Base-by-base conservation (phyloP, 1,140 invertebrate species). In the Venustaconcha ellipsiformis region DNA sequence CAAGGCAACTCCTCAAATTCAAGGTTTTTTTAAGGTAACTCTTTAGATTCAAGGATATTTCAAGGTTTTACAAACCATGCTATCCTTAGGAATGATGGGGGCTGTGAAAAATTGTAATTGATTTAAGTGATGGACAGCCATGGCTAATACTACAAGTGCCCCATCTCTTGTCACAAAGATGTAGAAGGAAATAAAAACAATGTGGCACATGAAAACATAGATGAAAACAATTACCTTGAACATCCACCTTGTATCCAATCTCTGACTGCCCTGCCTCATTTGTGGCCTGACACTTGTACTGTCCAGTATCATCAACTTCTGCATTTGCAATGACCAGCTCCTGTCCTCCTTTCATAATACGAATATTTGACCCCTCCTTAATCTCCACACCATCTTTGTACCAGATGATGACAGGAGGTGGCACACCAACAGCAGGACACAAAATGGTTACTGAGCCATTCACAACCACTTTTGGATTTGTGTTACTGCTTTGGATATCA, bases 221-320 rank as follows among this genome's bases (percentile, higher is more conserved):
- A 26, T 66, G 17, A 30, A 66, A n/a, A n/a, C 67, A 67, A 81
- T 79, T 26, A 89, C 89, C 87, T 77, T 89, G 84, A n/a, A 91
- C 89, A 72, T 81, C 71, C 17, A 91, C 80, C 56, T 89, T 78
- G 77, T 89, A 91, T 14, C 79, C 63, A 55, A 89, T 80, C 37
- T 80, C 82, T 0, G 84, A 83, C 65, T 88, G 81, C 14, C 91
- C 91, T 37, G 91, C 91, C 20, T 83, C 79, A 82, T 92, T 92
- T 11, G 80, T 80, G 23, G 90, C 92, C 23, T 89, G 74, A 81
- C 92, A 92, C 12, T 84, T 89, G 81, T 92, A 92, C 14, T 77
- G 79, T 13, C 88, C 91, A 63, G 87, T 82, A 69, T 92, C 89
- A 62, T 79, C 81, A 37, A 88, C 71, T 20, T 85, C 81, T 5